A percentile compares a stretch with the other conserved stretches of the same genome.
Conservation (phyloP, 2,888 invertebrate genomes). For the Torymus auratus region DNA sequence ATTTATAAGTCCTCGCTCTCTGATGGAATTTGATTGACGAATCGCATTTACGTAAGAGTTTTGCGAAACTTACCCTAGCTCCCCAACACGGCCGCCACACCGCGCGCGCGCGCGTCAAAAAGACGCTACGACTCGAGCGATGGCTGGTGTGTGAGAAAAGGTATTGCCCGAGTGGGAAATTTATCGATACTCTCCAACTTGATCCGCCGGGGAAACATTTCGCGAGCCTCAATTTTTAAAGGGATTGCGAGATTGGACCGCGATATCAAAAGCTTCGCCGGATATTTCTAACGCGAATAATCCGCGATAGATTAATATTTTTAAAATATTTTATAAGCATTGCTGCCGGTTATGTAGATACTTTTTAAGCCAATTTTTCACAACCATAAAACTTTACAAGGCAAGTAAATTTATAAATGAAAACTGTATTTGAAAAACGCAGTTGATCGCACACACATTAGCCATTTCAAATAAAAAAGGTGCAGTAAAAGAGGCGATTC, state of each 20-base stretch:
- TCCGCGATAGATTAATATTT: neutral
- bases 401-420: no score
- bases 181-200: constrained; percentile 43
- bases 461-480: no score
- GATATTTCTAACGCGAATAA: neutral
- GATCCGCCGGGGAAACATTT: constrained; percentile 12
- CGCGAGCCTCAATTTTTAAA: constrained; percentile 2
- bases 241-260: constrained; percentile 13
- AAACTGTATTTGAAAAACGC: no score
- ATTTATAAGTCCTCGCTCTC: constrained; percentile 51
- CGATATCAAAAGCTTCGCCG: no score
- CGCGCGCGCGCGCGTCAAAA: constrained; percentile 59
- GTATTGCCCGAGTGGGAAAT: constrained; percentile 11
- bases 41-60: constrained; percentile 57
- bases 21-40: constrained; percentile 58
- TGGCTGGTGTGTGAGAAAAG: neutral
- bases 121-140: neutral
- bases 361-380: no score
- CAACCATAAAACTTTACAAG: no score
- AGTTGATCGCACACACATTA: no score
- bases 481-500: no score
- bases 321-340: no score
- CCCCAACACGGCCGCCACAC: constrained; percentile 36
- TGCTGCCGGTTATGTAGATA: no score
- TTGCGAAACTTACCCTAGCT: constrained; percentile 50